These are phyloP conservation scores for Byasa hedistus DNA, from an alignment of 2,888 invertebrate genomes.

Conservation along the genomic window DNA sequence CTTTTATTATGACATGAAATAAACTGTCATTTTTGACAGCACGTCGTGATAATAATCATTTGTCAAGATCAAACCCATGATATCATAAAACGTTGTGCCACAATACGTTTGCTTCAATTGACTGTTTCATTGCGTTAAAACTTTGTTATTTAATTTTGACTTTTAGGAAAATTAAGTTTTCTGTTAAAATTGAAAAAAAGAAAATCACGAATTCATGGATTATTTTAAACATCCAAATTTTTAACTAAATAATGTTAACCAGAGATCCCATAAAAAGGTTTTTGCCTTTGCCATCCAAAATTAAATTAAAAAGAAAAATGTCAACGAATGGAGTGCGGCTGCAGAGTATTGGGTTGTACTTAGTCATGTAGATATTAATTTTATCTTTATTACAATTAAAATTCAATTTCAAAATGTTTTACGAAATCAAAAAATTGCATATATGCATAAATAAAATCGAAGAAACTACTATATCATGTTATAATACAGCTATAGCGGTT, in stretches of 20 bases:
- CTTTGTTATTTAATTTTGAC: neutral
- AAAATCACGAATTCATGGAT: too few relatives aligned
- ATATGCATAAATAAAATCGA: slow-evolving; percentile 52
- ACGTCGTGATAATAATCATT: too few relatives aligned
- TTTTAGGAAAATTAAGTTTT: neutral
- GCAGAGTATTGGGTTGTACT: neutral
- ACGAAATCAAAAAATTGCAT: slow-evolving; percentile 52
- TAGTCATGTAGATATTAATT: neutral
- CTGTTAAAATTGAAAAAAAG: too few relatives aligned
- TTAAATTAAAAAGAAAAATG: neutral
- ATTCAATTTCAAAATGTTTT: slow-evolving; percentile 38
- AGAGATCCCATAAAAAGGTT: neutral
- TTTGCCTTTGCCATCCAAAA: neutral
- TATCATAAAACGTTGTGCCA: neutral
- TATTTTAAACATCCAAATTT: too few relatives aligned
- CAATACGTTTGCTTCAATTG: neutral
- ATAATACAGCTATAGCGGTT: slow-evolving; percentile 50
- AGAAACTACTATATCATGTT: slow-evolving; percentile 49
- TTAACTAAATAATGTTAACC: too few relatives aligned
- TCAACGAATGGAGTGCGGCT: neutral
- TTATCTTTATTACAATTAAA: neutral
- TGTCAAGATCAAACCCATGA: too few relatives aligned
- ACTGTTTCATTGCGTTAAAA: neutral
- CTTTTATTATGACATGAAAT: slow-evolving; percentile 57
- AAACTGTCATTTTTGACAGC: slow-evolving; percentile 10